Evolutionary conservation across 1,140 invertebrate species (phyloP), one percentile per base, ranked within the genome.

Genomic region (Galleria mellonella): DNA sequence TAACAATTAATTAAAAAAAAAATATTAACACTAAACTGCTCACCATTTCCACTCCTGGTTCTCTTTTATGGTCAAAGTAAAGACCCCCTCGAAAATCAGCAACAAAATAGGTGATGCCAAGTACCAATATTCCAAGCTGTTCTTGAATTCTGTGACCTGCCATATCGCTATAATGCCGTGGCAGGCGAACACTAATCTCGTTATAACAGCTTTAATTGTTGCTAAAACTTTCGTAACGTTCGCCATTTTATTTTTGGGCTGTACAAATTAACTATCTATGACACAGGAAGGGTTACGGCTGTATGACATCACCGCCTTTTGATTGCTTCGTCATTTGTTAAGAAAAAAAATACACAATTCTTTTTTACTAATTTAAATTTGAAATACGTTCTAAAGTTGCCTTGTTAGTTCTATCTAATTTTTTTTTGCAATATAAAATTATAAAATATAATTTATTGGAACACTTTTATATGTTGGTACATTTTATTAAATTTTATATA

Each of bases 11-110:
- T n/a, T n/a, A n/a, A n/a, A n/a, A n/a, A n/a, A n/a, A n/a, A 23
- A 3, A 23, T 23, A 23, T 23, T 3, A 23, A 6, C 6, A 23
- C 6, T 23, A 23, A 23, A 23, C 6, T 27, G 81, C 89, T 89
- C 83, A 94, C 94, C 94, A 95, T 86, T 94, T 94, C 94, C 94
- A 94, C 72, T 95, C 94, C 62, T 94, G 93, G 62, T 92, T 94
- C 56, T 92, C 91, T 62, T 95, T 95, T 49, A 95, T 94, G 3
- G 93, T 93, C 2, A 95, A 77, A 0, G 94, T 95, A 58, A 95
- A 95, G 36, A 95, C 87, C n/a, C 93, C 93, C 77, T 95, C 94
- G 57, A 94, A 91, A 44, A 93, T 90, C 3, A 95, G 74, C 43
- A 94, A 73, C 6, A 94, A 58, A 39, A 94, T 90, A 0, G 94